These are phyloP conservation scores for Aquatica leii DNA, from an alignment of 2,888 invertebrate genomes.

Conservation along the genomic window DNA sequence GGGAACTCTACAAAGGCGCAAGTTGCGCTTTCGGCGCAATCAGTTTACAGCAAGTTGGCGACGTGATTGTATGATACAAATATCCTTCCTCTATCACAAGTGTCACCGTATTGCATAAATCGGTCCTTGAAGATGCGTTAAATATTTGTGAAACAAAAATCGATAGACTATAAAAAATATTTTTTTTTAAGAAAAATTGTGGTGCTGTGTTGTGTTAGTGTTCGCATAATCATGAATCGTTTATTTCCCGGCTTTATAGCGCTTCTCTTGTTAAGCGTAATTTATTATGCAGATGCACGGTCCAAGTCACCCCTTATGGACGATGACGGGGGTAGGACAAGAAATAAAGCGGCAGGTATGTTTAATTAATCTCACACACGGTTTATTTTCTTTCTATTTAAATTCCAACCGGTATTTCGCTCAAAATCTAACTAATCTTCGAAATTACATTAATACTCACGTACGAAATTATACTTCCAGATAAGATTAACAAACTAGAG, in stretches of 20 bases:
- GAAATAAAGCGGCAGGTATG: constrained; percentile 56
- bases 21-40: constrained; percentile 49
- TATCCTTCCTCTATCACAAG: constrained; percentile 35
- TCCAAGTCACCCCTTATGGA: constrained; percentile 54
- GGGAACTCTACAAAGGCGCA: constrained; percentile 53
- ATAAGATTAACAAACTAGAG: no score
- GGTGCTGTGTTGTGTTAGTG: constrained; percentile 37
- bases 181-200: constrained; percentile 20
- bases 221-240: constrained; percentile 24
- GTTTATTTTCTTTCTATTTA: neutral
- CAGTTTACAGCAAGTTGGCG: constrained; percentile 48
- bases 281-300: constrained; percentile 41
- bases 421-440: constrained; percentile 14
- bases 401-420: constrained; percentile 1
- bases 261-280: constrained; percentile 26
- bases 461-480: constrained; percentile 9
- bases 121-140: constrained; percentile 27
- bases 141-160: constrained; percentile 11
- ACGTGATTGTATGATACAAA: constrained; percentile 42
- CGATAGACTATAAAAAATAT: constrained; percentile 16
- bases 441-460: constrained; percentile 24
- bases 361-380: constrained; percentile 22
- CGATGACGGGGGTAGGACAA: constrained; percentile 51
- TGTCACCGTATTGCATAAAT: constrained; percentile 46
- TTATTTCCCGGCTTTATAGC: constrained; percentile 26